Conservation (phyloP, 1,140 invertebrate species). For the Globodera ellingtonae region DNA sequence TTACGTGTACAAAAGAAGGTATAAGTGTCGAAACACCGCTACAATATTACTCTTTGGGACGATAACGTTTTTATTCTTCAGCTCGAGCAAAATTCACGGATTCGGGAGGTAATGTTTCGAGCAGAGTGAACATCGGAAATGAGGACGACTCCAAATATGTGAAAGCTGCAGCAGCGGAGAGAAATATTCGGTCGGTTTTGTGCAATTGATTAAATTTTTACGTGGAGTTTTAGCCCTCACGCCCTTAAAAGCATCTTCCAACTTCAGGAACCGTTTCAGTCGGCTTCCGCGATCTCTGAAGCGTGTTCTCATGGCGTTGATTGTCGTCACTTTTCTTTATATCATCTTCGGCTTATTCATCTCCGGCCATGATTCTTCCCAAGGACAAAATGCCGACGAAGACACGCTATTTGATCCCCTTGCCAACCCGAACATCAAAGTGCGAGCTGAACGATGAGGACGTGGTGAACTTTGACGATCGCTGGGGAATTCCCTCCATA, state of each 20-base stretch:
- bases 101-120: neutral
- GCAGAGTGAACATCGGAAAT: slow-evolving; percentile 21
- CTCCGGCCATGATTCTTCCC: slow-evolving; percentile 18
- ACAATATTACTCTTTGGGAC: no score
- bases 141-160: slow-evolving; percentile 36
- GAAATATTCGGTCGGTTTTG: slow-evolving; percentile 18
- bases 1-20: no score
- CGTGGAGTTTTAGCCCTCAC: neutral
- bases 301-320: slow-evolving; percentile 41
- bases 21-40: no score
- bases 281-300: slow-evolving; percentile 46
- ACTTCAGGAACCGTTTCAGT: slow-evolving; percentile 30
- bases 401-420: slow-evolving; percentile 61
- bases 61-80: slow-evolving; percentile 17
- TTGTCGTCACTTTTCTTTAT: slow-evolving; percentile 41
- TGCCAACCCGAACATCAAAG: slow-evolving; percentile 62
- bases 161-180: slow-evolving; percentile 5
- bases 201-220: neutral
- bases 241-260: slow-evolving; percentile 11
- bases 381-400: slow-evolving; percentile 3
- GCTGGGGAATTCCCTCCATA: no score
- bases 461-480: no score
- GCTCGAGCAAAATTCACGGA: slow-evolving; percentile 35
- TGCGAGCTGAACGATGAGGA: slow-evolving; percentile 1
- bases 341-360: slow-evolving; percentile 33